phyloP scores from a whole-genome alignment of 2,888 invertebrate species.

The Tiliacea aurago region DNA sequence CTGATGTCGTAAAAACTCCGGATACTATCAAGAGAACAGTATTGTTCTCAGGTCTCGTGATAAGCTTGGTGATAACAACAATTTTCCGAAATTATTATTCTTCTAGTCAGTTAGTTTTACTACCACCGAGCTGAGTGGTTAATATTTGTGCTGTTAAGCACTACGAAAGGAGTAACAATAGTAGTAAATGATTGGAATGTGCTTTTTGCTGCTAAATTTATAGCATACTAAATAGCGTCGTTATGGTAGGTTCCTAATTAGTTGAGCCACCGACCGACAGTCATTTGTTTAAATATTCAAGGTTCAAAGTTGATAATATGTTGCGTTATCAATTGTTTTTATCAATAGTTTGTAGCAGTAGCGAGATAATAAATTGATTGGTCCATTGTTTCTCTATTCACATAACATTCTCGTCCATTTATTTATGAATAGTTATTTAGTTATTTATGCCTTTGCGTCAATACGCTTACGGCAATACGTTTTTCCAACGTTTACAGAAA shows the following conservation, averaged over 20 bases:
- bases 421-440: background rate
- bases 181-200: no score
- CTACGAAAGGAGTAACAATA: background rate
- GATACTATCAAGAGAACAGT: background rate
- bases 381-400: background rate
- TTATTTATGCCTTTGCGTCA: background rate
- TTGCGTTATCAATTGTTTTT: conserved; percentile 19
- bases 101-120: background rate
- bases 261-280: background rate
- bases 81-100: background rate
- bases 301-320: conserved; percentile 48
- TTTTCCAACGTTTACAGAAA: background rate
- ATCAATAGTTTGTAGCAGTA: background rate
- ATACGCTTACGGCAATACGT: no score
- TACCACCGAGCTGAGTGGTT: background rate
- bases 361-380: background rate
- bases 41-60: background rate
- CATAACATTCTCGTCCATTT: background rate
- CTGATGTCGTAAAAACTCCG: background rate
- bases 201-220: no score
- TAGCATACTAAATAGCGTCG: background rate
- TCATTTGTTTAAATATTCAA: conserved; percentile 23
- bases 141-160: background rate
- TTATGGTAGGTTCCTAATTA: background rate
- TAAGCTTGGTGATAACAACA: conserved; percentile 16